Evolutionary conservation across 2,797 vertebrate genomes (phyloP).

Genomic region (Acipenser oxyrinchus): DNA sequence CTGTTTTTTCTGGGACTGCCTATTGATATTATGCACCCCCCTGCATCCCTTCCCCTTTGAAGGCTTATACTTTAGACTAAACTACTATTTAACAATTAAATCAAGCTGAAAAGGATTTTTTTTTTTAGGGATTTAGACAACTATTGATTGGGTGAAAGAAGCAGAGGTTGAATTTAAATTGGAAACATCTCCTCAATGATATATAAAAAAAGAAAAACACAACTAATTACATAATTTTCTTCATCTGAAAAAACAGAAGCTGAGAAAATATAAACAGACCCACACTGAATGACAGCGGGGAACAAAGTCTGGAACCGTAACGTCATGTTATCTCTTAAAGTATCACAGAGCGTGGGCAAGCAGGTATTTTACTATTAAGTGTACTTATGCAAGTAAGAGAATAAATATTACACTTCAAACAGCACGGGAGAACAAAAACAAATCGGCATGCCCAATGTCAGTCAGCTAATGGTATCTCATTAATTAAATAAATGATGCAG

Average conservation of each 20-base stretch:
- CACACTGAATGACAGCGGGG: conserved; percentile 39
- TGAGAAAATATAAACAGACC: conserved; percentile 68
- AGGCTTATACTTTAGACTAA: conserved; percentile 57
- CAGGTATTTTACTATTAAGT: too few species aligned
- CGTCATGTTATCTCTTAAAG: too few species aligned
- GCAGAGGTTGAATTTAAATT: conserved; percentile 71
- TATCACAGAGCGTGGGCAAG: too few species aligned
- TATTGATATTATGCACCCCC: conserved; percentile 67
- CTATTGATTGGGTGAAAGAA: conserved; percentile 69
- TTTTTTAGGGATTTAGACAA: conserved; percentile 57
- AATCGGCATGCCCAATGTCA: too few species aligned
- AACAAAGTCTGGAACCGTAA: too few species aligned
- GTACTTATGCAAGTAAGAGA: too few species aligned
- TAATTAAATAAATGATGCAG: too few species aligned
- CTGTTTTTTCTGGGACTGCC: conserved; percentile 68
- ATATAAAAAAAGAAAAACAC: conserved; percentile 44
- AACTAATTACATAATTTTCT: conserved; percentile 95
- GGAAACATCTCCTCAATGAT: conserved; percentile 72
- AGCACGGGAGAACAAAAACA: too few species aligned
- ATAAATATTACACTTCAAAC: too few species aligned
- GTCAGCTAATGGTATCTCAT: too few species aligned
- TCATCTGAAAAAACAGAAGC: conserved; percentile 84
- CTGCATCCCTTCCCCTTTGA: conserved; percentile 54
- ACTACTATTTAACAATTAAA: conserved; percentile 77
- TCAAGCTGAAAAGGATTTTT: conserved; percentile 64